Base-by-base conservation (phyloP, 2,797 vertebrate species). In the Zalophus californianus region DNA sequence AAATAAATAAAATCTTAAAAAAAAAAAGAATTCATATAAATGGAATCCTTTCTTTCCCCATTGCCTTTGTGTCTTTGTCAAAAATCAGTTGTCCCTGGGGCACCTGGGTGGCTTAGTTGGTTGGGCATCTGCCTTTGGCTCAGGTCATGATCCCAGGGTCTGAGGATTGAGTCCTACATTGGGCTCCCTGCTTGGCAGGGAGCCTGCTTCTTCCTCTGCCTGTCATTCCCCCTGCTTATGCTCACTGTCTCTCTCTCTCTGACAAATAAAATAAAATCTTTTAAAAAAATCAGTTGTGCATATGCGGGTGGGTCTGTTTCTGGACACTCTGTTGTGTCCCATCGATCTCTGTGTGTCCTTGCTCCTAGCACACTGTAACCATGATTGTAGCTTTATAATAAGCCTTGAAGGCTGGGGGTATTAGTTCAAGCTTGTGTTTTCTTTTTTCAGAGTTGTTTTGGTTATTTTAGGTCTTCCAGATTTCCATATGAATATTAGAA, bases 401-500 rank as follows among this genome's bases (percentile, higher is more conserved):
- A 82, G 9, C 56, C 72, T 84, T 73, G 21, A 75, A 7, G 20
- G 68, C 60, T 9, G 35, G 35, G 52, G 4, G 21, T 52, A 21
- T 35, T 73, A 70, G 66, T 35, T 38, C 18, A 72, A 21, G 44
- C 41, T 88, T 44, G 48, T n/a, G 23, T 91, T 35, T 60, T 38
- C 23, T 60, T 50, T 68, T 68, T 60, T 60, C 54, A 83, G 35
- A 60, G 15, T 60, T 58, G 52, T 83, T 73, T 58, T 60, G 23
- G 32, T 88, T 52, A 52, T 82, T 83, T 82, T 62, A 41, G 23
- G 21, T 62, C 35, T 89, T 89, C 62, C 20, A 44, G 20, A 35
- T 82, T 80, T 91, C 50, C 13, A 27, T 58, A 25, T 58, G 50
- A 91, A 58, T 48, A 56, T 70, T 82, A 91, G 62, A 54, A 52